Conservation (phyloP, 1,140 invertebrate genomes). For the Eurosta solidaginis region DNA sequence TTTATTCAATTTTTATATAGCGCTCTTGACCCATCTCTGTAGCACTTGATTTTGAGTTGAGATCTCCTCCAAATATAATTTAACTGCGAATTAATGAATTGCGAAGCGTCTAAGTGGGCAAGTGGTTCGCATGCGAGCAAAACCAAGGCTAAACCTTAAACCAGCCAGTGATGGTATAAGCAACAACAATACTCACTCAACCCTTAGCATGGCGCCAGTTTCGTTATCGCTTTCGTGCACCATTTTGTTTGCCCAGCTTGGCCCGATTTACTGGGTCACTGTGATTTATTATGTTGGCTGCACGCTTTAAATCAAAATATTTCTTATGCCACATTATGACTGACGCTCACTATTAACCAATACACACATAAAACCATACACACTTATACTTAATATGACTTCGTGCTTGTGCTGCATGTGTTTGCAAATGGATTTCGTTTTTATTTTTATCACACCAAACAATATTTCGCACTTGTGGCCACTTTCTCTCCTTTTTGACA, state of each 20-base stretch:
- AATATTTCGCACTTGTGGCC: neutral
- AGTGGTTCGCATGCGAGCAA: neutral
- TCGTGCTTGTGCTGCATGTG: neutral
- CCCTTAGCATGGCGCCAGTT: neutral
- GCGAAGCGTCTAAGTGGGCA: neutral
- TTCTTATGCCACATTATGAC: neutral
- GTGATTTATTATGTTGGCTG: slow-evolving; percentile 29
- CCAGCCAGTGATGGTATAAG: no score
- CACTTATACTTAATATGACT: neutral
- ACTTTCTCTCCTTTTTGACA: neutral
- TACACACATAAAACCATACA: neutral
- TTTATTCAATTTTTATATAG: no score
- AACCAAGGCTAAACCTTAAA: no score
- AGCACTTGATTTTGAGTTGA: neutral
- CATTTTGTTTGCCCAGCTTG: neutral
- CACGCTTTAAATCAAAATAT: neutral
- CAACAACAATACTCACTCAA: neutral
- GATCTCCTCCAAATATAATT: neutral
- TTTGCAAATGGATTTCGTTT: neutral
- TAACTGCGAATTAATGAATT: neutral
- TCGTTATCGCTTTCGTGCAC: slow-evolving; percentile 17
- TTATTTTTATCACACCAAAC: neutral
- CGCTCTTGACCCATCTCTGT: no score
- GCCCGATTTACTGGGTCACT: neutral
- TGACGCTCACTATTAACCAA: no score